Base-by-base conservation (phyloP, 2,113 vertebrate genomes). In the Tetrao urogallus region DNA sequence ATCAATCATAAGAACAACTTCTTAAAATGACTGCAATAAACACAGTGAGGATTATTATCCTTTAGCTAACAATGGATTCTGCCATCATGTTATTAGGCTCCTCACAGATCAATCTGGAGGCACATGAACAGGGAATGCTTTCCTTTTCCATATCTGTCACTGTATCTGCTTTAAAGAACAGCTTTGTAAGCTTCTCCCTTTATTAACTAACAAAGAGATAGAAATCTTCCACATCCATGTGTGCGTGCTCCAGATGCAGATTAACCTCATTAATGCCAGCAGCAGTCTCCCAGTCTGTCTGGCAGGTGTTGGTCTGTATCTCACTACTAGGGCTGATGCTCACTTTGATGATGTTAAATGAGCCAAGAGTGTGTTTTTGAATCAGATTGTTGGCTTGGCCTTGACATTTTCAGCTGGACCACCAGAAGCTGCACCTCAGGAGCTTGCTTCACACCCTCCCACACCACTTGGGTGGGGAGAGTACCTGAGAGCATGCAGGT, bases 151-250 rank as follows among this genome's bases (percentile, higher is more conserved):
- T 90, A 79, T 90, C 66, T 95, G 54, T 61, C 63, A 63, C 86
- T 73, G 22, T 81, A 75, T 93, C 83, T 94, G 48, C 89, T 95
- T 93, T 94, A 94, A 94, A 93, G 77, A 92, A 65, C 22, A 48
- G 58, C 48, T 86, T 95, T 84, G 81, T 82, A 79, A 96, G 71
- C 43, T 79, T 96, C 74, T 84, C 24, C 70, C 63, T 63, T 88
- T 75, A 75, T 28, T 95, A 90, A 86, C 77, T 92, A 84, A 96
- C 66, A 90, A 93, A 96, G 86, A 94, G 90, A 92, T 90, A 92
- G 63, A 69, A 81, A 89, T 93, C 94, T 96, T 89, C 86, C 74
- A 73, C 70, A 79, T 75, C 48, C 48, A 58, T 58, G 10, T 72
- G 63, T 87, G 86, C 63, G 78, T 60, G 28, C 66, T 94, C 74